A percentile compares a stretch with the other conserved stretches of the same genome.
These are phyloP conservation scores for Lethenteron reissneri DNA, from an alignment of 2,113 vertebrate genomes.

Conservation along the genomic window DNA sequence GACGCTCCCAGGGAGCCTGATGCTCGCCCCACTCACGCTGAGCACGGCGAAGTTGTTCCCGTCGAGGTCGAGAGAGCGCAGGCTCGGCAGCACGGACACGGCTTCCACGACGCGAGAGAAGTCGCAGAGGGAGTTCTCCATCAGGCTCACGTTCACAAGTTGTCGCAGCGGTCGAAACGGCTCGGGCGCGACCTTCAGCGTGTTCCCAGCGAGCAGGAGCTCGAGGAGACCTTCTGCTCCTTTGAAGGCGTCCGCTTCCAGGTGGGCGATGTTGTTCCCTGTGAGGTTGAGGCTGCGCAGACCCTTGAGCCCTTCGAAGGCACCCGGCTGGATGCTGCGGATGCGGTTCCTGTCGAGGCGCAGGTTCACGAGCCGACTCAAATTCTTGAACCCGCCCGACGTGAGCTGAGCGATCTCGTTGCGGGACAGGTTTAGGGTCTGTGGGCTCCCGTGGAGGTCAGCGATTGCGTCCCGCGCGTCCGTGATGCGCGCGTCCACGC, in stretches of 20 bases:
- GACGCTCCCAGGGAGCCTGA: conserved; percentile 20
- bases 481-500: conserved; percentile 15
- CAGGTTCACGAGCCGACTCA: conserved; percentile 19
- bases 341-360: conserved; percentile 22
- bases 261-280: conserved; percentile 19
- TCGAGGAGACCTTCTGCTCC: conserved; percentile 20
- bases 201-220: conserved; percentile 22
- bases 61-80: conserved; percentile 26
- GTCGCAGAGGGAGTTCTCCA: conserved; percentile 17
- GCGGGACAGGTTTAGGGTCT: conserved; percentile 17
- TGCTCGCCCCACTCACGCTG: conserved; percentile 11
- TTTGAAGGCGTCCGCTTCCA: conserved; percentile 16
- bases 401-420: conserved; percentile 12
- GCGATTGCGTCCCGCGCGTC: conserved; percentile 14
- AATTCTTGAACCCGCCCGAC: conserved; percentile 15
- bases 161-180: conserved; percentile 17
- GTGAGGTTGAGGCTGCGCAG: conserved; percentile 25
- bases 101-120: conserved; percentile 21
- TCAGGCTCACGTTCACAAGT: conserved; percentile 18
- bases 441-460: conserved; percentile 18
- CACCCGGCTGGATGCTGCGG: conserved; percentile 12
- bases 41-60: conserved; percentile 24
- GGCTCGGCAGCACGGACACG: conserved; percentile 17
- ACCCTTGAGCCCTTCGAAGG: conserved; percentile 24
- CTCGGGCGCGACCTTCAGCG: conserved; percentile 15